These are phyloP conservation scores for Sebastes vulpes DNA, from an alignment of 2,797 vertebrate genomes.

Conservation along the genomic window DNA sequence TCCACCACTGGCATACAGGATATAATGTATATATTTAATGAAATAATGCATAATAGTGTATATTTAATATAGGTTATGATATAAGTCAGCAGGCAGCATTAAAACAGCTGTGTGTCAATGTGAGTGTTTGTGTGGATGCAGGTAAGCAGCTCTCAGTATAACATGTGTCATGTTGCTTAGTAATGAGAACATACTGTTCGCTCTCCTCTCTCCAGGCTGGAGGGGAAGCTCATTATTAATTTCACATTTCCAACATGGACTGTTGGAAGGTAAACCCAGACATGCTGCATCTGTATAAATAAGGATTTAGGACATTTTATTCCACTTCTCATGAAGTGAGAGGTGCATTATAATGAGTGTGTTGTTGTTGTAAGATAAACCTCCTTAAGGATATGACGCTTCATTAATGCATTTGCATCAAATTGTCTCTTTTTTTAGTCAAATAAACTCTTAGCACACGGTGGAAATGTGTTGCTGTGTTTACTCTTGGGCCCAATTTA, in stretches of 20 bases:
- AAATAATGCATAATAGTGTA: background rate
- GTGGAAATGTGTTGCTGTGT: background rate
- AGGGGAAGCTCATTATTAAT: conserved; percentile 53
- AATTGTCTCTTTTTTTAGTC: conserved; percentile 20
- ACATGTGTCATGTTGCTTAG: conserved; percentile 48
- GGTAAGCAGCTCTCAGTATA: conserved; percentile 20
- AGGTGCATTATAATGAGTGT: conserved; percentile 4
- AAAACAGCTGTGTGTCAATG: conserved; percentile 13
- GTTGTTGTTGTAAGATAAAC: conserved; percentile 19
- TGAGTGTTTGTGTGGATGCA: conserved; percentile 14
- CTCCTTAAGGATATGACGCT: conserved; percentile 7
- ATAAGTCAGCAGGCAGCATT: background rate
- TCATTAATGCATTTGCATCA: conserved; percentile 31
- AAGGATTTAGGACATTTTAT: conserved; percentile 34
- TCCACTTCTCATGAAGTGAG: background rate
- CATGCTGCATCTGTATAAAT: conserved; percentile 35
- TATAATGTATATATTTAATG: background rate
- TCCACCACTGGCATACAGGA: background rate
- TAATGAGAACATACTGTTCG: conserved; percentile 65
- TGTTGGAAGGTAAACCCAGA: conserved; percentile 28
- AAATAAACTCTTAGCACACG: conserved; percentile 13
- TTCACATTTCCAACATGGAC: conserved; percentile 56
- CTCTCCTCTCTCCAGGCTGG: conserved; percentile 43
- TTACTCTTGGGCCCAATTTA: conserved; percentile 25
- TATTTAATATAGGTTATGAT: background rate